These are phyloP conservation scores for Drosophila ironensis DNA, from an alignment of 1,140 invertebrate genomes.

Conservation along the genomic window DNA sequence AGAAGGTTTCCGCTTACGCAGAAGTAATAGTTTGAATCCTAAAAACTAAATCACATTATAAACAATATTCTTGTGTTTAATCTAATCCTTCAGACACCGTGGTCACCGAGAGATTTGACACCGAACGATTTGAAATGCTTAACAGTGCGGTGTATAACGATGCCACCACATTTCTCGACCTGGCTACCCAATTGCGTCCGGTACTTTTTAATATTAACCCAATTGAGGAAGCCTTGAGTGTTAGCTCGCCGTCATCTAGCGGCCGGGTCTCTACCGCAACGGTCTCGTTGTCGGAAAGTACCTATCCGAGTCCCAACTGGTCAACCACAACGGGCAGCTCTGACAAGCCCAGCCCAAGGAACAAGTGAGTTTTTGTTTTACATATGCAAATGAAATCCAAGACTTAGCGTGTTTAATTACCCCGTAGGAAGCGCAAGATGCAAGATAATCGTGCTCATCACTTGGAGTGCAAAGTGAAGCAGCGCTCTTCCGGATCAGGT, in stretches of 20 bases:
- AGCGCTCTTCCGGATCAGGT: slow-evolving; percentile 26
- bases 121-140: too few relatives aligned
- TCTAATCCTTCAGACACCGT: slow-evolving; percentile 41
- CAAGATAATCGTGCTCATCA: slow-evolving; percentile 17
- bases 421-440: slow-evolving; percentile 35
- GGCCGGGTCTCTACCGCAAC: background rate
- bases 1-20: slow-evolving; percentile 48
- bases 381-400: too few relatives aligned
- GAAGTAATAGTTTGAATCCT: slow-evolving; percentile 41
- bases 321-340: background rate
- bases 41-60: too few relatives aligned
- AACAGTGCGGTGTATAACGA: too few relatives aligned
- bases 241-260: too few relatives aligned
- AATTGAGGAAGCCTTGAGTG: background rate
- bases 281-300: background rate
- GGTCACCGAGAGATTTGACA: too few relatives aligned
- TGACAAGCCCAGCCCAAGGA: slow-evolving; percentile 1
- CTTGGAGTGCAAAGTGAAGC: slow-evolving; percentile 30
- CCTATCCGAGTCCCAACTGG: background rate
- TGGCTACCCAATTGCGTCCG: too few relatives aligned
- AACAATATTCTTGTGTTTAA: too few relatives aligned
- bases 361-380: slow-evolving; percentile 24
- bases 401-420: too few relatives aligned
- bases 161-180: too few relatives aligned
- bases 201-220: too few relatives aligned